Evolutionary conservation across 2,888 invertebrate species (phyloP).

Genomic region (Cyrtodaria siliqua): DNA sequence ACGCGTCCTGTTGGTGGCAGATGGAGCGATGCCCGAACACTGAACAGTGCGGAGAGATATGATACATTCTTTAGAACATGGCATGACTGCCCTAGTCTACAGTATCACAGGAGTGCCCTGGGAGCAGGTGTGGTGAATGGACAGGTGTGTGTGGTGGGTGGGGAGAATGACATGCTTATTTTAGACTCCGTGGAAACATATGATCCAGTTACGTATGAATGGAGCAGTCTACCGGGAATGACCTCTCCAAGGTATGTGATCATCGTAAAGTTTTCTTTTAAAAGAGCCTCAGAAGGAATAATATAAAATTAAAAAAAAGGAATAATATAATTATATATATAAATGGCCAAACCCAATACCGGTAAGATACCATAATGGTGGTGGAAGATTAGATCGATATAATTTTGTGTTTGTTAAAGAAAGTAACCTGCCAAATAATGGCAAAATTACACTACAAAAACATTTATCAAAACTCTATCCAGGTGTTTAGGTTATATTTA

Average conservation of each 20-base stretch:
- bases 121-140: constrained; percentile 94
- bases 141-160: constrained; percentile 95
- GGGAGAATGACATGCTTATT: constrained; percentile 94
- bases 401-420: too few species aligned
- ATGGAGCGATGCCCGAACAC: constrained; percentile 91
- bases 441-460: too few species aligned
- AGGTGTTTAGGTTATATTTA: too few species aligned
- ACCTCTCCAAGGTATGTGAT: constrained; percentile 85
- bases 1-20: constrained; percentile 93
- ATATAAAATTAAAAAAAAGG: too few species aligned
- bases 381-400: too few species aligned
- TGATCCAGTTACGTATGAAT: constrained; percentile 80
- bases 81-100: constrained; percentile 89
- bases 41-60: constrained; percentile 93
- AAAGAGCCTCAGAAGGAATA: too few species aligned
- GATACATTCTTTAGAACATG: constrained; percentile 80
- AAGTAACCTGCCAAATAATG: too few species aligned
- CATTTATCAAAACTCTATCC: too few species aligned
- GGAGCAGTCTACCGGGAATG: constrained; percentile 88
- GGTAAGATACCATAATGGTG: too few species aligned
- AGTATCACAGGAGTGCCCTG: constrained; percentile 94
- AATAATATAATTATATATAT: too few species aligned
- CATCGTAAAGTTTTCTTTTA: too few species aligned
- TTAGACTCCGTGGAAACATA: constrained; percentile 86
- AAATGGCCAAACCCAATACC: too few species aligned